Conservation (phyloP, 2,113 vertebrate genomes). For the Malaclemys terrapin region DNA sequence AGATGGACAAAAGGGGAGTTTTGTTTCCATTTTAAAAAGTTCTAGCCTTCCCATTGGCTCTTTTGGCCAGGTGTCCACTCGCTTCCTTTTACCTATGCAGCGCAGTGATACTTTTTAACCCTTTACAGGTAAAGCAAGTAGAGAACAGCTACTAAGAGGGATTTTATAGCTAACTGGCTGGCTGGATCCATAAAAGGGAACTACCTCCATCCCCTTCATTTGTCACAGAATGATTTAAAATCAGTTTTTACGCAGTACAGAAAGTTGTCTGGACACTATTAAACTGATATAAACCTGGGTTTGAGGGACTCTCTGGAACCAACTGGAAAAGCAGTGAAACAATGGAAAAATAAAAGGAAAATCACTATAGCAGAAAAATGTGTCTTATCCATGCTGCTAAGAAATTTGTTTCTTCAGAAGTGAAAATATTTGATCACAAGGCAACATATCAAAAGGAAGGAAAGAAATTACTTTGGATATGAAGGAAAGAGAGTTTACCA, state of each 20-base stretch:
- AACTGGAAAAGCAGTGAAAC: neutral
- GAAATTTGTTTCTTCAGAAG: conserved; percentile 6
- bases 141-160: no score
- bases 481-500: conserved; percentile 6
- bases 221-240: neutral
- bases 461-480: neutral
- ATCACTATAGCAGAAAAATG: neutral
- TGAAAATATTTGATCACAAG: conserved; percentile 11
- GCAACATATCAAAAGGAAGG: conserved; percentile 11
- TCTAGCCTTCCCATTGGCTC: no score
- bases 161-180: no score
- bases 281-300: neutral
- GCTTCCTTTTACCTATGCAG: no score
- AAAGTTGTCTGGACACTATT: neutral
- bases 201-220: no score
- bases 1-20: no score
- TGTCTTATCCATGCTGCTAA: conserved; percentile 13
- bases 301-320: neutral
- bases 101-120: no score
- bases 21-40: no score
- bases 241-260: neutral
- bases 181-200: no score
- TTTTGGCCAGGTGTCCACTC: no score
- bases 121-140: no score
- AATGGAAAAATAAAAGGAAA: neutral